Evolutionary conservation across 2,888 invertebrate species (phyloP).

Genomic region (Cremastinae sp.): DNA sequence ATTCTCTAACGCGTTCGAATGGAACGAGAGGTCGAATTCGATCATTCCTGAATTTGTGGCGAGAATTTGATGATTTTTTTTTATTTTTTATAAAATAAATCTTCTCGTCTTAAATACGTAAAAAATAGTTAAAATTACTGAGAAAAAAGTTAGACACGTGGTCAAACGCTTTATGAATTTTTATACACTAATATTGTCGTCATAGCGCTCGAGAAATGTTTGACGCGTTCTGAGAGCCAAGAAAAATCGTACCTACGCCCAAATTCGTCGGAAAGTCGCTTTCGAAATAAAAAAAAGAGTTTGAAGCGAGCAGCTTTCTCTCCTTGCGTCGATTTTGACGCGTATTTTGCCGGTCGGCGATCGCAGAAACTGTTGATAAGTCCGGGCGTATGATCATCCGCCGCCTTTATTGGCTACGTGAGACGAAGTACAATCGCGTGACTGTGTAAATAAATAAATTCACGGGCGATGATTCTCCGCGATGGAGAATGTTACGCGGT

Average conservation of each 20-base stretch:
- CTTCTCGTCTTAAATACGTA: too few relatives aligned
- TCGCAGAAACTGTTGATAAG: slow-evolving; percentile 41
- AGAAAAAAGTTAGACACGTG: too few relatives aligned
- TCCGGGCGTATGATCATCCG: slow-evolving; percentile 34
- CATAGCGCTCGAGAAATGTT: too few relatives aligned
- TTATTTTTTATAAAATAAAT: too few relatives aligned
- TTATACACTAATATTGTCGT: too few relatives aligned
- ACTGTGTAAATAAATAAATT: slow-evolving; percentile 4
- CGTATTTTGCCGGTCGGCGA: slow-evolving; percentile 22
- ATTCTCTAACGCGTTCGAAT: slow-evolving; percentile 46
- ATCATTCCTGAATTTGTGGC: too few relatives aligned
- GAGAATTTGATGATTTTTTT: too few relatives aligned
- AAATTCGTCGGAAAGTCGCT: slow-evolving; percentile 23
- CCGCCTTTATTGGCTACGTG: slow-evolving; percentile 57
- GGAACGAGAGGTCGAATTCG: too few relatives aligned
- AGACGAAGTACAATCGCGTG: slow-evolving; percentile 51
- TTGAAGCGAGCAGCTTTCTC: slow-evolving; percentile 44
- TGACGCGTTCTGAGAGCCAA: slow-evolving; percentile 2
- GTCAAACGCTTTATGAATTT: too few relatives aligned
- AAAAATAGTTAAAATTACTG: too few relatives aligned
- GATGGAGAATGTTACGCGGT: slow-evolving; percentile 23
- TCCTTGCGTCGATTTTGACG: slow-evolving; percentile 48
- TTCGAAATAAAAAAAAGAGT: slow-evolving; percentile 50
- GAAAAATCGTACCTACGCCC: background rate
- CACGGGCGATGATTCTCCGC: slow-evolving; percentile 17